Evolutionary conservation across 2,888 invertebrate species (phyloP).

Genomic region (Anagyrus pseudococci): DNA sequence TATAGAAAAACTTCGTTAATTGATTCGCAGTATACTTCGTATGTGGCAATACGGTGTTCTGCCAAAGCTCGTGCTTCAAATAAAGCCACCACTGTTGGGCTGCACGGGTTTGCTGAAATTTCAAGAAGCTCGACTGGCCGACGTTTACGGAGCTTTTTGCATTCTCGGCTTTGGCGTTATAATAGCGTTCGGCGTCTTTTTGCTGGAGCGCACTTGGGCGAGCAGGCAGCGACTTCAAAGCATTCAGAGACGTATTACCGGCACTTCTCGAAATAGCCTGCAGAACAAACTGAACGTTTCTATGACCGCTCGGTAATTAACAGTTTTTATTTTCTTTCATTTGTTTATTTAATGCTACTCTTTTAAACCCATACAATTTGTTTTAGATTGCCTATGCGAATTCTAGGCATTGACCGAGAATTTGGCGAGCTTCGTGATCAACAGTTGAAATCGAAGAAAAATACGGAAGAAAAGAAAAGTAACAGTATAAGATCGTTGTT

Average conservation of each 20-base stretch:
- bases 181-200: slow-evolving; percentile 48
- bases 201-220: slow-evolving; percentile 55
- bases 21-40: slow-evolving; percentile 55
- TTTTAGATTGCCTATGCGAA: slow-evolving; percentile 28
- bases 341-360: not conserved
- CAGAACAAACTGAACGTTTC: not conserved
- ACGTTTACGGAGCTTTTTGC: slow-evolving; percentile 67
- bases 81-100: slow-evolving; percentile 65
- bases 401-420: slow-evolving; percentile 21
- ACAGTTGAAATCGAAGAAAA: not conserved
- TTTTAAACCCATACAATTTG: too few species aligned
- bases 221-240: slow-evolving; percentile 39
- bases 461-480: too few species aligned
- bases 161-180: slow-evolving; percentile 63
- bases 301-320: slow-evolving; percentile 11
- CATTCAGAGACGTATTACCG: slow-evolving; percentile 12
- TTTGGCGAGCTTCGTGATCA: not conserved
- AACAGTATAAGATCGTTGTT: too few species aligned
- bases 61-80: slow-evolving; percentile 52
- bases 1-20: not conserved
- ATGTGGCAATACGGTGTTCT: slow-evolving; percentile 59
- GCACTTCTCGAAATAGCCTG: not conserved
- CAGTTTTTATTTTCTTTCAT: not conserved
- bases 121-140: slow-evolving; percentile 66
- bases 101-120: slow-evolving; percentile 60